Percentiles rank a stretch among this genome's conserved stretches.
These are phyloP conservation scores for Leptopilina clavipes DNA, from an alignment of 1,140 invertebrate genomes.

Conservation along the genomic window DNA sequence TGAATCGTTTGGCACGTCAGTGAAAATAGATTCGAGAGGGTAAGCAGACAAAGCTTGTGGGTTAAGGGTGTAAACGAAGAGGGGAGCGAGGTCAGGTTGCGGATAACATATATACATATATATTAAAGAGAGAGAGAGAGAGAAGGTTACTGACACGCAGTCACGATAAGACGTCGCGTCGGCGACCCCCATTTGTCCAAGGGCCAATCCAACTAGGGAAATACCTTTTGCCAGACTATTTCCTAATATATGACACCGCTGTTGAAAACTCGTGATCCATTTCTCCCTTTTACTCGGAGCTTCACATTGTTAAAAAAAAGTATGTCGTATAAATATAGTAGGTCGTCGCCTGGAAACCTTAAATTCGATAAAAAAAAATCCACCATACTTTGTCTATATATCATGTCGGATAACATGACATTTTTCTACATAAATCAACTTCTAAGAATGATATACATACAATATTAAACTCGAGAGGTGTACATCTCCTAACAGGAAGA, in stretches of 20 bases:
- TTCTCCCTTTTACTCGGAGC: background rate
- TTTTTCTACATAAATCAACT: background rate
- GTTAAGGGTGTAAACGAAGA: conserved; percentile 28
- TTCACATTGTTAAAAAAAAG: background rate
- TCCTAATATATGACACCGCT: background rate
- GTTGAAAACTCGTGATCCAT: background rate
- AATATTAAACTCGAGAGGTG: background rate
- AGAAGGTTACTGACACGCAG: conserved; percentile 22
- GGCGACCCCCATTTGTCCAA: conserved; percentile 26
- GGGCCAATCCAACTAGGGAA: conserved; percentile 15
- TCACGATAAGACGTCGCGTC: conserved; percentile 17
- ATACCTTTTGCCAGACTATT: conserved; percentile 22
- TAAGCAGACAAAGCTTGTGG: conserved; percentile 7
- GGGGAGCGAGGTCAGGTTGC: conserved; percentile 27
- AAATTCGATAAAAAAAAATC: background rate
- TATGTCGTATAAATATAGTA: background rate
- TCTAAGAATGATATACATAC: background rate
- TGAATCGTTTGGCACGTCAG: conserved; percentile 4
- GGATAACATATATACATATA: background rate
- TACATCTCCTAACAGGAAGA: background rate
- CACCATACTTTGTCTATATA: background rate
- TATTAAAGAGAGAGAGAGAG: no score
- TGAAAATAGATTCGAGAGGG: conserved; percentile 15
- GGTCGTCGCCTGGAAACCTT: background rate
- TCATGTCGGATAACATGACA: background rate